A percentile compares a stretch with the other conserved stretches of the same genome.
Conservation (phyloP, 2,113 vertebrate genomes). For the Piliocolobus tephrosceles region DNA sequence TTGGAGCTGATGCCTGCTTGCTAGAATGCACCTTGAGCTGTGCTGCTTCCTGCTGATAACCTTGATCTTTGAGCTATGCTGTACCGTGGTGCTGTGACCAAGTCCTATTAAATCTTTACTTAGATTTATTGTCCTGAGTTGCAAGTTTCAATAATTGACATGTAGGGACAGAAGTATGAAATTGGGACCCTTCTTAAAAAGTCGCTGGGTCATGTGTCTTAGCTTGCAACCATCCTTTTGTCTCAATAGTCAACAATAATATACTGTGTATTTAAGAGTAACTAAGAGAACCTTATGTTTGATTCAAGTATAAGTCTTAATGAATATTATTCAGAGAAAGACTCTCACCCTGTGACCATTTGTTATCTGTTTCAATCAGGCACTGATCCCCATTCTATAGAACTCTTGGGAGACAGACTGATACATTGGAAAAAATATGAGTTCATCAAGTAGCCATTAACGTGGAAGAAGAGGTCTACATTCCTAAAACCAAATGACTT, state of each 20-base stretch:
- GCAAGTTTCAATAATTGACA: not conserved
- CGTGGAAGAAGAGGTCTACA: not conserved
- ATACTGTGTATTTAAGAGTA: not conserved
- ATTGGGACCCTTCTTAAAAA: not conserved
- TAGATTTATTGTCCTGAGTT: not conserved
- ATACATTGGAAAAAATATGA: not conserved
- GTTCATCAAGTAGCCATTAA: not conserved
- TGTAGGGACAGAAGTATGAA: not conserved
- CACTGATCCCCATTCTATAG: not conserved
- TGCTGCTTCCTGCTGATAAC: not conserved
- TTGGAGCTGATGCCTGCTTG: not conserved
- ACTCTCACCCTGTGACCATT: not conserved
- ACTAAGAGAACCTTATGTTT: not conserved
- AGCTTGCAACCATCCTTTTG: not conserved
- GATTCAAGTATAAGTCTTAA: not conserved
- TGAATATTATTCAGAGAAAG: not conserved
- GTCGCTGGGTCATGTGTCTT: not conserved
- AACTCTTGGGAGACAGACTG: not conserved
- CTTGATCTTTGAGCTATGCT: not conserved
- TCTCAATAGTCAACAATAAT: not conserved
- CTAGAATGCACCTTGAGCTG: not conserved
- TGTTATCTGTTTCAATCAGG: not conserved
- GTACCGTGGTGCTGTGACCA: not conserved
- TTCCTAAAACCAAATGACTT: not conserved
- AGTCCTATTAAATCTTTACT: not conserved